Percentiles rank a stretch among this genome's conserved stretches.
phyloP scores from a whole-genome alignment of 1,140 invertebrate genomes.

The Heterodera schachtii region DNA sequence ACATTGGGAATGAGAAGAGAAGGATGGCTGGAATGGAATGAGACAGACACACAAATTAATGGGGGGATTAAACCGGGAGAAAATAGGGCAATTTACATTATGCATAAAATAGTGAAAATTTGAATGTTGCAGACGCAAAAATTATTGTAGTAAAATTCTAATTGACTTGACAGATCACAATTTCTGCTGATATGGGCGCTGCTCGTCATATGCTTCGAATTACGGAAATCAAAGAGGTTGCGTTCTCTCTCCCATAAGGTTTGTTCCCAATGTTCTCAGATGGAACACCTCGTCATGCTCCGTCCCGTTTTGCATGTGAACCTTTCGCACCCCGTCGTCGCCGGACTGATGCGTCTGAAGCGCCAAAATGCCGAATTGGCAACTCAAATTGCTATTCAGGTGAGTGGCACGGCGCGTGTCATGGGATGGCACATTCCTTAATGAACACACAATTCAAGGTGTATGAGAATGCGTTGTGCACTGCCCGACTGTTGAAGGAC shows the following conservation, averaged over 20 bases:
- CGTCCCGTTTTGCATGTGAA: slow-evolving; percentile 91
- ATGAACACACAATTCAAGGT: slow-evolving; percentile 70
- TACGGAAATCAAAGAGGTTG: slow-evolving; percentile 77
- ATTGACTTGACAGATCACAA: slow-evolving; percentile 32
- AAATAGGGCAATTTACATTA: no score
- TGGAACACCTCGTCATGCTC: slow-evolving; percentile 79
- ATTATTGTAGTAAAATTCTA: not conserved
- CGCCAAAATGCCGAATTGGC: slow-evolving; percentile 79
- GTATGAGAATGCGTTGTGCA: slow-evolving; percentile 90
- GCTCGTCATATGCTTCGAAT: slow-evolving; percentile 83
- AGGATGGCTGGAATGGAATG: no score
- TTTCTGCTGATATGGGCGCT: slow-evolving; percentile 89
- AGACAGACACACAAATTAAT: no score
- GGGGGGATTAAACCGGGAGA: no score
- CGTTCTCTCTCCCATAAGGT: no score
- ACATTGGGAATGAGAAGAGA: no score
- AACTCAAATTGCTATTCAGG: slow-evolving; percentile 81
- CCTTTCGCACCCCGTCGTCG: slow-evolving; percentile 84
- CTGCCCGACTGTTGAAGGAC: slow-evolving; percentile 89
- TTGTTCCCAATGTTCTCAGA: slow-evolving; percentile 25
- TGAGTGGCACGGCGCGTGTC: slow-evolving; percentile 60
- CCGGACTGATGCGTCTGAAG: slow-evolving; percentile 79
- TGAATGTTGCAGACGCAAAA: no score
- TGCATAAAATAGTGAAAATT: no score
- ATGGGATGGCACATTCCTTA: slow-evolving; percentile 41